Base-by-base conservation (phyloP, 1,140 invertebrate species). In the Sycophila sp. region DNA sequence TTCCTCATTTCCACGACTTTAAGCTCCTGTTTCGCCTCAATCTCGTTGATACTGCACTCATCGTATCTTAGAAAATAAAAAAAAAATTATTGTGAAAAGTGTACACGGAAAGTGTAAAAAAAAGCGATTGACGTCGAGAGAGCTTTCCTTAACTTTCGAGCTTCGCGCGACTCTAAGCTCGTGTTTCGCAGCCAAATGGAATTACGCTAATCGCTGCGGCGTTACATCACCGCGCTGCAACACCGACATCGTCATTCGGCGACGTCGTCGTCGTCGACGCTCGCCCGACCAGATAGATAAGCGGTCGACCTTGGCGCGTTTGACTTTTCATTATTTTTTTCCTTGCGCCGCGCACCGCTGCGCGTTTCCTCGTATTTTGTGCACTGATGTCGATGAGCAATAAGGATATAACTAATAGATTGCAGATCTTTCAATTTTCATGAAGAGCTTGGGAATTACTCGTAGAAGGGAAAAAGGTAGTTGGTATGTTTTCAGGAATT, bases 141-240 rank as follows among this genome's bases (percentile, higher is more conserved):
- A 28, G 10, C 17, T 47, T 11, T 47, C 26, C 15, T 30, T 24
- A 51, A 28, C 47, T n/a, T 38, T 34, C 4, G 5, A 2, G 36
- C 28, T 2, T 30, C 45, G 11, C 24, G n/a, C 42, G 45, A n/a
- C n/a, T n/a, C 24, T 47, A 47, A 47, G 42, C 42, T 47, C 42
- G 2, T 22, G 17, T 47, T 47, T 22, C 11, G 70, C 60, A 73
- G 75, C 77, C 79, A 77, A 79, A 77, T 76, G 76, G 73, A 80
- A 78, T 83, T 83, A 80, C 77, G 73, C 69, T 81, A 81, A 82
- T 81, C 75, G 73, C 55, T 63, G 22, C 13, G 6, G 2, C 24
- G 76, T 83, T 83, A 80, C 80, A 80, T 83, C 81, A 83, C 66
- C 77, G 73, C 73, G 76, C 74, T 74, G 19, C 19, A 24, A 22